Evolutionary conservation across 2,888 invertebrate genomes (phyloP).

Genomic region (Lysandra bellargus): DNA sequence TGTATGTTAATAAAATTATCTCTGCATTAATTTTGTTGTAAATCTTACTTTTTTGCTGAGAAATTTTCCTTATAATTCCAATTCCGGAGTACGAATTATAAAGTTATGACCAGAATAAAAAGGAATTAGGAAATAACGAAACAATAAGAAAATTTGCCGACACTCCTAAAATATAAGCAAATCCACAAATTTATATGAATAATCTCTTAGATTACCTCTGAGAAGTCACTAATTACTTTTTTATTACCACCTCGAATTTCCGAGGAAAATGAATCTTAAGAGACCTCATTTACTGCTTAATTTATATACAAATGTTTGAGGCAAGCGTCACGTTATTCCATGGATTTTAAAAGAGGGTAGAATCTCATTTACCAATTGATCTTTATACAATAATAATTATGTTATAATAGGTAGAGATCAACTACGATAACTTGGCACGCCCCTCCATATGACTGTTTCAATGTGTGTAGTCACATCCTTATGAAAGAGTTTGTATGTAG

Average conservation of each 20-base stretch:
- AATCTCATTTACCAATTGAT: not conserved
- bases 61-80: not conserved
- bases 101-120: not conserved
- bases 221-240: conserved; percentile 49
- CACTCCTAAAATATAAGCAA: conserved; percentile 31
- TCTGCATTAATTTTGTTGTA: too few relatives aligned
- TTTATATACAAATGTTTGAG: conserved; percentile 9
- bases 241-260: conserved; percentile 37
- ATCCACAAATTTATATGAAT: conserved; percentile 49
- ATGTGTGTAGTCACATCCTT: too few relatives aligned
- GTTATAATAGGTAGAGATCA: too few relatives aligned
- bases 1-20: too few relatives aligned
- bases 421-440: too few relatives aligned
- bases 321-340: conserved; percentile 3
- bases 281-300: conserved; percentile 20
- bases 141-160: conserved; percentile 3
- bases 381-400: not conserved
- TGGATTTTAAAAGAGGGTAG: not conserved
- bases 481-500: too few relatives aligned
- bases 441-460: too few relatives aligned
- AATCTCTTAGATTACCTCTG: conserved; percentile 49
- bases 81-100: not conserved
- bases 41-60: not conserved
- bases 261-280: conserved; percentile 19
- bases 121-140: not conserved